Base-by-base conservation (phyloP, 2,888 invertebrate genomes). In the Glyphotaelius pellucidus region DNA sequence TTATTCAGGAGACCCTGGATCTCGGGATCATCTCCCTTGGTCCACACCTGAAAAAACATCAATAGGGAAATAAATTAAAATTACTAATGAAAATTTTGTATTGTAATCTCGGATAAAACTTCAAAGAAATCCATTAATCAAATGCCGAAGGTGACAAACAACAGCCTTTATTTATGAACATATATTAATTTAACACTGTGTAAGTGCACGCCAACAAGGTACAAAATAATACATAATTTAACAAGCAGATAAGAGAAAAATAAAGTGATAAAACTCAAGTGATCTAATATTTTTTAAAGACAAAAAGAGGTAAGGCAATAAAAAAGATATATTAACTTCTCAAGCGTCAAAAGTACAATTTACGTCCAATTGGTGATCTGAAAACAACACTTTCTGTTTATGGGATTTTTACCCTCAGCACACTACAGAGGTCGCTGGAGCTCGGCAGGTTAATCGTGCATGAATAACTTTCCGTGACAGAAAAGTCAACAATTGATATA, bases 1-100 rank as follows among this genome's bases (percentile, higher is more conserved):
- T 97, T 97, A 88, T 97, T 95, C 2, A 98, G 95, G 0, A 99
- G 95, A 90, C 97, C 97, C 12, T 95, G 95, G 80, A 98, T 96
- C 93, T 97, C 97, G 0, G 96, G 94, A 94, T 98, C 98, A 0
- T 94, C 93, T 0, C 97, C 97, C 0, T 96, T 97, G 0, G 98
- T 98, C 98, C 98, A 98, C 35, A 98, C 97, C 96, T 96, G 91
- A 5, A 94, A 93, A 92, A 47, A 86, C 19, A 19, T n/a, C 19
- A 19, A 19, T 25, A 47, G 47, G 14, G 15, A 47, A 47, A 47
- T 47, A 47, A 47, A 47, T 3, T 11, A 47, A 47, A 47, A 47
- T 47, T 47, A 67, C 52, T 67, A 4, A 15, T 19, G 3, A 52
- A 52, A 81, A 81, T 81, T 31, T 81, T 81, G 31, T 81, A 81